A percentile compares a stretch with the other conserved stretches of the same genome.
Evolutionary conservation across 2,888 invertebrate species (phyloP).

Genomic region (Dolichopus griseipennis): DNA sequence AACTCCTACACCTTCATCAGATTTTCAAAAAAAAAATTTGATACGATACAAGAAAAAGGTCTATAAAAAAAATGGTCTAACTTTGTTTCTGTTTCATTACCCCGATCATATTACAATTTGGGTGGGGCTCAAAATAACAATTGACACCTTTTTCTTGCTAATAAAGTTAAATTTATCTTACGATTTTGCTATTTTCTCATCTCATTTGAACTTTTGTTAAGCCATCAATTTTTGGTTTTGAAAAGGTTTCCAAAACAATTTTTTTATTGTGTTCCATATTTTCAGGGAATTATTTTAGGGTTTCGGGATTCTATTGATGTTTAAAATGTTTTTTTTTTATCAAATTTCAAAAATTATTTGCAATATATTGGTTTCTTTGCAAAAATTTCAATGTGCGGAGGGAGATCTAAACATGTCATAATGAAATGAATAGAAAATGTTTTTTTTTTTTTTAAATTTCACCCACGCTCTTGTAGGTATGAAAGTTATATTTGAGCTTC

Average conservation of each 20-base stretch:
- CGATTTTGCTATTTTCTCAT: no score
- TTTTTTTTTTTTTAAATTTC: background rate
- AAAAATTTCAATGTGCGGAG: no score
- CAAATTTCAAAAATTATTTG: background rate
- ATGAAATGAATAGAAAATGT: background rate
- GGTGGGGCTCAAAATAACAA: background rate
- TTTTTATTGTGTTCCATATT: no score
- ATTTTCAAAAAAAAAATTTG: background rate
- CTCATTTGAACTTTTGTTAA: no score
- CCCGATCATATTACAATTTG: background rate
- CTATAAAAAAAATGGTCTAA: background rate
- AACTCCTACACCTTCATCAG: background rate
- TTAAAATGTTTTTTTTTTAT: background rate
- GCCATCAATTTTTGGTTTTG: no score
- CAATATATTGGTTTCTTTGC: no score
- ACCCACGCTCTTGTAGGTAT: background rate
- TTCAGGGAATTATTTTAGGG: background rate
- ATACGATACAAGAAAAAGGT: no score
- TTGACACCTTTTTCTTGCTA: background rate
- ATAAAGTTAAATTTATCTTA: background rate
- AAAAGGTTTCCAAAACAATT: no score
- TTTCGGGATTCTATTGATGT: background rate
- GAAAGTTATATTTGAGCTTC: no score
- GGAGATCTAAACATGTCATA: no score
- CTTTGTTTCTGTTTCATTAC: background rate